Conservation (phyloP, 2,113 vertebrate genomes). For the Prunella himalayana region DNA sequence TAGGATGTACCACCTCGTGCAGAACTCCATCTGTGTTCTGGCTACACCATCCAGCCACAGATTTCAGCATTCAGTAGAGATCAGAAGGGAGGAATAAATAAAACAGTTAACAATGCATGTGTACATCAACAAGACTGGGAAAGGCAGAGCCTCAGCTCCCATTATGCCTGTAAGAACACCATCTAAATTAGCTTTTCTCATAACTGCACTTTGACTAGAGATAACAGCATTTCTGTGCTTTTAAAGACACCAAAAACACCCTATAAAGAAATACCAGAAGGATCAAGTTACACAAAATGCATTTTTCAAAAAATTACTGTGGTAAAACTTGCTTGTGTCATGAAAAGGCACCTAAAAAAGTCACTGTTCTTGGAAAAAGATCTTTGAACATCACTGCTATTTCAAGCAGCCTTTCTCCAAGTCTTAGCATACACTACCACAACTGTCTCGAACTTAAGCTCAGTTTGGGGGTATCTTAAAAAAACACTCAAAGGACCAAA, state of each 20-base stretch:
- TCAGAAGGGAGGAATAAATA: background rate
- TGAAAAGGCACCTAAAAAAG: background rate
- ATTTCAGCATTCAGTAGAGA: background rate
- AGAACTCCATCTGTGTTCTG: background rate
- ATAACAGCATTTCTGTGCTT: background rate
- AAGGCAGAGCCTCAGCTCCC: background rate
- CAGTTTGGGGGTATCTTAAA: background rate
- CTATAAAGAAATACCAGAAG: background rate
- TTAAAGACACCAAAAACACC: background rate
- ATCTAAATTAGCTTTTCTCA: background rate
- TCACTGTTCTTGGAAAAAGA: background rate
- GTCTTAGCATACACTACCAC: background rate
- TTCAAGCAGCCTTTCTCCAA: background rate
- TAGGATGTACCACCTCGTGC: background rate
- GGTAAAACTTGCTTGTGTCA: background rate
- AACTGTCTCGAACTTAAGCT: fast-evolving
- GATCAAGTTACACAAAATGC: background rate
- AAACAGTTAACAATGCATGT: background rate
- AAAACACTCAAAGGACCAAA: background rate
- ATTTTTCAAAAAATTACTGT: background rate
- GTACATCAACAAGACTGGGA: background rate
- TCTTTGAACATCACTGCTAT: background rate
- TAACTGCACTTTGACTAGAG: background rate
- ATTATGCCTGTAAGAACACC: background rate
- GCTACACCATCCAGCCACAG: background rate